Percentiles rank a stretch among this genome's conserved stretches.
phyloP scores from a whole-genome alignment of 2,113 vertebrate species.

The Ophthalmolycus amberensis region DNA sequence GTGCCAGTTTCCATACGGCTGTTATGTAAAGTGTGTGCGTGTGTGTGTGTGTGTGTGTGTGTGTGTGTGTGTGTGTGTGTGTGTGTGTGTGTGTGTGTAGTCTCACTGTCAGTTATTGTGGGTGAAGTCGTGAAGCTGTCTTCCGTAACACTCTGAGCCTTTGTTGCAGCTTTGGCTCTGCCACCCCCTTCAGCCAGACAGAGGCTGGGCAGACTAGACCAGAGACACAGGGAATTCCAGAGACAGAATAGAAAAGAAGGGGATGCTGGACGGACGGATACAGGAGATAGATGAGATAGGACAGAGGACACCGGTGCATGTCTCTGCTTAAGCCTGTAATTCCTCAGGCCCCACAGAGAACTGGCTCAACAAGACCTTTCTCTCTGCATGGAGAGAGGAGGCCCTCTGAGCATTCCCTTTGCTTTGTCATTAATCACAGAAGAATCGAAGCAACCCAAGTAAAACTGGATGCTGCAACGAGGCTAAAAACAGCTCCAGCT shows the following conservation, averaged over 20 bases:
- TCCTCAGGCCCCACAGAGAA: conserved; percentile 34
- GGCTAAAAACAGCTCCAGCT: background rate
- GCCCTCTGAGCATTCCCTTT: conserved; percentile 1
- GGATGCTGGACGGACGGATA: background rate
- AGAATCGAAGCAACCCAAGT: background rate
- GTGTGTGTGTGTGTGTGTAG: background rate
- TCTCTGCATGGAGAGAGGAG: background rate
- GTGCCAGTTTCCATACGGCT: conserved; percentile 8
- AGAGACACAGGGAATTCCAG: conserved; percentile 25
- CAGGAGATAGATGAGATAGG: conserved; percentile 16
- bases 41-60: background rate
- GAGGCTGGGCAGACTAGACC: conserved; percentile 6
- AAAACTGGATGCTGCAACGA: background rate
- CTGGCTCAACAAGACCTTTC: conserved; percentile 11
- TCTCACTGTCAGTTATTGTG: background rate
- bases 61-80: too few species aligned
- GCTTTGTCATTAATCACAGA: background rate
- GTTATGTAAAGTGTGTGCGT: conserved; percentile 9
- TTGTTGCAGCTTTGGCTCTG: conserved; percentile 17
- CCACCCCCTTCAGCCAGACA: conserved; percentile 22
- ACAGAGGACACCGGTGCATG: background rate
- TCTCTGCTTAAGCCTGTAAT: conserved; percentile 46
- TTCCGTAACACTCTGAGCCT: conserved; percentile 3
- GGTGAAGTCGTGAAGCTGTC: conserved; percentile 33
- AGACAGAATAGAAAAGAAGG: background rate